These are phyloP conservation scores for Adelphocoris suturalis DNA, from an alignment of 2,888 invertebrate species.

Conservation along the genomic window DNA sequence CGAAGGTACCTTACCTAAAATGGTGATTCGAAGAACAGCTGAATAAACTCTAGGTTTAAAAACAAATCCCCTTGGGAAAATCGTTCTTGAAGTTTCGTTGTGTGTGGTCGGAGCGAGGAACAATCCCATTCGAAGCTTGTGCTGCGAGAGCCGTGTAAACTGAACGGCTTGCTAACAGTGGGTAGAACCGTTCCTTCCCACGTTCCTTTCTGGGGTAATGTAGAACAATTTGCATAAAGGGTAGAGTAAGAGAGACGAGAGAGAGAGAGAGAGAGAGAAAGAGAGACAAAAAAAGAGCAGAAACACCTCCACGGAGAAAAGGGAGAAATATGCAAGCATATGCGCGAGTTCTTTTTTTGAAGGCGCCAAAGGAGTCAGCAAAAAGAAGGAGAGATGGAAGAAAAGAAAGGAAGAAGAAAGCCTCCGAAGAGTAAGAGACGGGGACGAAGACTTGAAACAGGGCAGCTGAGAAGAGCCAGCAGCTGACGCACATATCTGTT, in stretches of 20 bases:
- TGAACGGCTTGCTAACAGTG: constrained; percentile 10
- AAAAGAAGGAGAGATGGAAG: background rate
- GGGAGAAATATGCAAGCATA: background rate
- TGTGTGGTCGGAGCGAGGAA: background rate
- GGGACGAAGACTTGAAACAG: background rate
- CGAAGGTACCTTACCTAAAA: background rate
- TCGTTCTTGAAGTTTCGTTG: background rate
- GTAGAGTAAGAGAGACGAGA: background rate
- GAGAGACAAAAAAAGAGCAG: background rate
- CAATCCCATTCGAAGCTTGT: background rate
- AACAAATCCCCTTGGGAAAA: constrained; percentile 33
- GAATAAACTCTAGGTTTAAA: constrained; percentile 31
- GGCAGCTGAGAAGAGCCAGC: constrained; percentile 36
- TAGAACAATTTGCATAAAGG: constrained; percentile 12
- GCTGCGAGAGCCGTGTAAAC: background rate
- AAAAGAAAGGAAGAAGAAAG: background rate
- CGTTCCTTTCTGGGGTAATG: background rate
- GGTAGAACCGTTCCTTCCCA: constrained; percentile 17
- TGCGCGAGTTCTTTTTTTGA: background rate
- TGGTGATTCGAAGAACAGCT: background rate
- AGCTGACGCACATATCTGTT: constrained; percentile 52
- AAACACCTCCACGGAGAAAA: background rate
- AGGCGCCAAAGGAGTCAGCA: background rate
- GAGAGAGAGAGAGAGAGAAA: background rate
- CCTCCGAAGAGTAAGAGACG: background rate